Conservation (phyloP, 1,140 invertebrate genomes). For the Pantala flavescens region DNA sequence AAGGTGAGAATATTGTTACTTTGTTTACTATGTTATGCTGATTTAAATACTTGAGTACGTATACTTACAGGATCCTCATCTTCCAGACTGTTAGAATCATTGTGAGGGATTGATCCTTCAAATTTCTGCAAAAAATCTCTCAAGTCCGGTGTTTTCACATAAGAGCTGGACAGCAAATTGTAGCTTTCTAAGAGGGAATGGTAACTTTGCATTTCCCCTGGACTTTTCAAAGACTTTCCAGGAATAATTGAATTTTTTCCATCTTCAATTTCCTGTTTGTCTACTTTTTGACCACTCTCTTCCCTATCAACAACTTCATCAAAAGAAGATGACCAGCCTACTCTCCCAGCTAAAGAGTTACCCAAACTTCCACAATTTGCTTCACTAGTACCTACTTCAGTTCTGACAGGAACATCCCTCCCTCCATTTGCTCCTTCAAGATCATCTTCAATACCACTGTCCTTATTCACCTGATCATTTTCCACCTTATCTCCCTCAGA, state of each 20-base stretch:
- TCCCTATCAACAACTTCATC: constrained; percentile 35
- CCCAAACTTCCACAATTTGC: constrained; percentile 32
- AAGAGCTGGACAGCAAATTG: constrained; percentile 30
- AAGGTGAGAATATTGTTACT: neutral
- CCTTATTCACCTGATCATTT: neutral
- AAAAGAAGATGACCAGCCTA: constrained; percentile 54
- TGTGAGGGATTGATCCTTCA: constrained; percentile 15
- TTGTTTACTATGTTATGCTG: no score
- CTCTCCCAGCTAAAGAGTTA: constrained; percentile 52
- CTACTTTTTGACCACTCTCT: constrained; percentile 21
- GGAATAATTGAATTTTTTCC: constrained; percentile 2
- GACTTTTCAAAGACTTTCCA: constrained; percentile 26
- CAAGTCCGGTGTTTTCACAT: constrained; percentile 45
- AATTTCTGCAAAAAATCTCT: constrained; percentile 48
- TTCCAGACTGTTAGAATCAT: neutral
- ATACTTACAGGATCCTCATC: constrained; percentile 21
- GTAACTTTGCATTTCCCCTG: constrained; percentile 35
- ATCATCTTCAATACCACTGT: constrained; percentile 23
- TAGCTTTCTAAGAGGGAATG: constrained; percentile 31
- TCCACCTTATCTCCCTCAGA: constrained; percentile 9
- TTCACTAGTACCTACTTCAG: constrained; percentile 15
- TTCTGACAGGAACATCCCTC: constrained; percentile 17
- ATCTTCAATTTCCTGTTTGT: constrained; percentile 30
- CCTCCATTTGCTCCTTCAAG: constrained; percentile 22
- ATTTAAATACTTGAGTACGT: neutral